Base-by-base conservation (phyloP, 2,888 invertebrate genomes). In the Abscondita cerata region DNA sequence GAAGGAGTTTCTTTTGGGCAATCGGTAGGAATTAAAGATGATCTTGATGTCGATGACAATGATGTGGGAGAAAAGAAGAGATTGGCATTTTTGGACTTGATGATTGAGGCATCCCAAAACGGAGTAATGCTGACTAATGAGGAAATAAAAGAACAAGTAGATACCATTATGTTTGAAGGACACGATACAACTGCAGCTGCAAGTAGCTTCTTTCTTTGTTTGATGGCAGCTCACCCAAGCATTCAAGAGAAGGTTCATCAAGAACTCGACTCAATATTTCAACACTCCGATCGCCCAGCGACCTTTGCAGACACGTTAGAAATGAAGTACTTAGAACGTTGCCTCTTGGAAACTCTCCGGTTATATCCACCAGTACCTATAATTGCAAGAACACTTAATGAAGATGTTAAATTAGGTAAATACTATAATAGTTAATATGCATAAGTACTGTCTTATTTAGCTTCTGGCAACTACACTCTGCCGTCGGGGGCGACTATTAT, bases 91-190 rank as follows among this genome's bases (percentile, higher is more conserved):
- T 85, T 96, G 66, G 96, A 96, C 79, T 83, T 96, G 64, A 86
- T 96, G 83, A 86, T 96, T 40, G 93, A 93, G 79, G 89, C 92
- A 59, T 89, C 92, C 51, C 89, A 92, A 74, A 91, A 89, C 70
- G 90, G 90, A 6, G 87, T 83, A 54, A 87, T 85, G 46, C 87
- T 93, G 64, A 88, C 85, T 47, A 92, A 93, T 66, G 85, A 87
- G 67, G 92, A 93, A 81, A 91, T 93, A 65, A 92, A 91, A 78
- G 91, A 93, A 77, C 91, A 93, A 83, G 92, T 92, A 0, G 91
- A 92, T 73, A 92, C 92, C 0, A 93, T 93, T 59, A 93, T 93
- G 93, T 93, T 93, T 76, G 90, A 95, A 86, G 92, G 92, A 1
- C 92, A 92, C 76, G 92, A 92, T 74, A 92, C 92, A 9, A 92